phyloP scores from a whole-genome alignment of 2,113 vertebrate genomes.

The Scomber scombrus region DNA sequence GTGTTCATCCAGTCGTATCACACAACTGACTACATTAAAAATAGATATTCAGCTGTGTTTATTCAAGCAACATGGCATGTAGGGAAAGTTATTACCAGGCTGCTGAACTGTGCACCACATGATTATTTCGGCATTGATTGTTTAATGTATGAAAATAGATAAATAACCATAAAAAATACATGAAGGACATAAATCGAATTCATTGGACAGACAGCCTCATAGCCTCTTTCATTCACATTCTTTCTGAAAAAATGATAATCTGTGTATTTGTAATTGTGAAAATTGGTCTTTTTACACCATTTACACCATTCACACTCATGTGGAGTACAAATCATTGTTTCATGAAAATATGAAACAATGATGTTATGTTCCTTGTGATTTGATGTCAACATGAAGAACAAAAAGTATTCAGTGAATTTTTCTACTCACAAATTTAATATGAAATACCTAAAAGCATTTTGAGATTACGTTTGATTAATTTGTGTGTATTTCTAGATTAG shows the following conservation, averaged over 20 bases:
- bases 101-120: not conserved
- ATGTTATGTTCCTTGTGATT: too few relatives aligned
- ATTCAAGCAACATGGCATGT: constrained; percentile 6
- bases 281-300: too few relatives aligned
- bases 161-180: not conserved
- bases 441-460: not conserved
- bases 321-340: too few relatives aligned
- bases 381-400: too few relatives aligned
- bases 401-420: too few relatives aligned
- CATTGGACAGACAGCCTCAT: not conserved
- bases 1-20: not conserved
- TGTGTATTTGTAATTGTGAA: too few relatives aligned
- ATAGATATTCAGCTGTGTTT: constrained; percentile 8
- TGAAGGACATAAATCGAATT: not conserved
- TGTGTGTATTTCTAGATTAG: too few relatives aligned
- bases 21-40: not conserved
- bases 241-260: not conserved
- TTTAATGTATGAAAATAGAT: not conserved
- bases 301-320: too few relatives aligned
- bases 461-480: not conserved
- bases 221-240: not conserved
- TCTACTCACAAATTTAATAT: not conserved
- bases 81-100: not conserved
- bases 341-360: too few relatives aligned
- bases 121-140: not conserved